Percentiles rank a stretch among this genome's conserved stretches.
Evolutionary conservation across 1,140 invertebrate species (phyloP).

Genomic region (Monomorium pharaonis): DNA sequence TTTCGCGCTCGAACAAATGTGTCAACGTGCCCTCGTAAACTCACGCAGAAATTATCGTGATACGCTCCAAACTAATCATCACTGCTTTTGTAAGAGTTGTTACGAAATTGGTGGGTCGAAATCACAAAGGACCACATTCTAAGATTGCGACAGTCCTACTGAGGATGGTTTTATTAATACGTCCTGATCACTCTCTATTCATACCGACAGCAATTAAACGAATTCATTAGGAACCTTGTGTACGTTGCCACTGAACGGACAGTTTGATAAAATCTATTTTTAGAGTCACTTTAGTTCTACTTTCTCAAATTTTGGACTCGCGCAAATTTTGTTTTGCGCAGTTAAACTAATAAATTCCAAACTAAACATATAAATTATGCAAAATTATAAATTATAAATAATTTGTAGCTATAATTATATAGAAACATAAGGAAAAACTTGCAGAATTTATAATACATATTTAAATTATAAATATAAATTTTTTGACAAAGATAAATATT

Average conservation of each 20-base stretch:
- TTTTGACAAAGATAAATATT: neutral
- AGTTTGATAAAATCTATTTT: neutral
- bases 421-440: neutral
- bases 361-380: neutral
- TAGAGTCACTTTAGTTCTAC: neutral
- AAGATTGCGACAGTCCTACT: neutral
- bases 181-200: constrained; percentile 11
- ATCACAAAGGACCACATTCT: neutral
- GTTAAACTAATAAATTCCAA: neutral
- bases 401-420: neutral
- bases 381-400: neutral
- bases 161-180: constrained; percentile 4
- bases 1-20: constrained; percentile 10
- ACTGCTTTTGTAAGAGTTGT: neutral
- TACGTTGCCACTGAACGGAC: neutral
- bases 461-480: neutral
- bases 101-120: neutral
- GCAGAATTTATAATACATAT: neutral
- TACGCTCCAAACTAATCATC: constrained; percentile 16
- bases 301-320: neutral
- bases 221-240: constrained; percentile 20
- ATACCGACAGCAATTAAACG: constrained; percentile 6
- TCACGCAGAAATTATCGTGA: neutral
- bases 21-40: neutral
- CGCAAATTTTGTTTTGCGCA: neutral